Evolutionary conservation across 2,797 vertebrate species (phyloP).

Genomic region (Rhynchotus rufescens): DNA sequence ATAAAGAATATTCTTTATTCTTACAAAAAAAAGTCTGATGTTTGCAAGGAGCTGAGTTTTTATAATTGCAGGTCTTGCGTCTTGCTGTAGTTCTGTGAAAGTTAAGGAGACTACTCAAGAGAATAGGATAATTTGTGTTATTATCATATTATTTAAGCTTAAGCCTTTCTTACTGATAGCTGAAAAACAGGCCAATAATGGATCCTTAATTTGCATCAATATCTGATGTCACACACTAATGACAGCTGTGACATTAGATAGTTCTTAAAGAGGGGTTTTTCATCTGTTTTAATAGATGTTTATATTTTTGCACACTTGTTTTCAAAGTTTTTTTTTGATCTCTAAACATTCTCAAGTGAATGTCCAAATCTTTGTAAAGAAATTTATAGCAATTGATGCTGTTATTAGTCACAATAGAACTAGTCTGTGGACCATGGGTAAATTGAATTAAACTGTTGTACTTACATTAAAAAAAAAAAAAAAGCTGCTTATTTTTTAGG

Average conservation of each 20-base stretch:
- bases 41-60: not conserved
- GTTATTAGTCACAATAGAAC: not conserved
- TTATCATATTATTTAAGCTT: not conserved
- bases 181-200: not conserved
- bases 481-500: accelerated
- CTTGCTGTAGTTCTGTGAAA: not conserved
- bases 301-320: not conserved
- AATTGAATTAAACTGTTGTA: not conserved
- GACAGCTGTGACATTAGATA: not conserved
- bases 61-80: not conserved
- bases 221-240: not conserved
- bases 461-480: not conserved
- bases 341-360: not conserved
- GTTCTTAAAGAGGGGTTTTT: not conserved
- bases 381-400: not conserved
- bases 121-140: not conserved
- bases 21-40: not conserved
- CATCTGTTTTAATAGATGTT: not conserved
- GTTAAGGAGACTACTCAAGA: not conserved
- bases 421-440: not conserved
- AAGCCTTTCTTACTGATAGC: not conserved
- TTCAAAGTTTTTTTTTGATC: not conserved
- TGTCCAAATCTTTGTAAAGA: not conserved
- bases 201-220: not conserved
- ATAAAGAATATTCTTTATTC: not conserved